A percentile compares a stretch with the other conserved stretches of the same genome.
Conservation (phyloP, 2,888 invertebrate genomes). For the Drosophila leonis region DNA sequence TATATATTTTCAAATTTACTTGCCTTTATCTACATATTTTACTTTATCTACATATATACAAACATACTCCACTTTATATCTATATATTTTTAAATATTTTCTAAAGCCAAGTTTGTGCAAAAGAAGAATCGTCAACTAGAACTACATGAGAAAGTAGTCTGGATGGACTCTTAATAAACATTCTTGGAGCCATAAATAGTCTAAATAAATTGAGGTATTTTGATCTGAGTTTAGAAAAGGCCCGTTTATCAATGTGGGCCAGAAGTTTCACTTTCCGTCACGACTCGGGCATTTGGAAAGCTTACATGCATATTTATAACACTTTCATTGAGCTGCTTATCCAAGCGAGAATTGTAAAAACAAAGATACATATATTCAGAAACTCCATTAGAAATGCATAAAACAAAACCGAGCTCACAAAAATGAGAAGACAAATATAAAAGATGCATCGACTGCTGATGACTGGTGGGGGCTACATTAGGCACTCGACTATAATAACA, state of each 20-base stretch:
- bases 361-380: slow-evolving; percentile 14
- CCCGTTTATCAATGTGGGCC: slow-evolving; percentile 30
- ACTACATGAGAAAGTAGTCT: neutral
- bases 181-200: neutral
- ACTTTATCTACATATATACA: too few species aligned
- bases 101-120: too few species aligned
- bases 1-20: too few species aligned
- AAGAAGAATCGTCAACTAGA: neutral
- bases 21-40: too few species aligned
- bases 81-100: too few species aligned
- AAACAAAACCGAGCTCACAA: slow-evolving; percentile 36
- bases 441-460: slow-evolving; percentile 25
- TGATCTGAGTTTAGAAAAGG: slow-evolving; percentile 15
- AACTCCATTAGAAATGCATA: slow-evolving; percentile 57
- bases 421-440: neutral
- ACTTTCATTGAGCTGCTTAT: slow-evolving; percentile 57
- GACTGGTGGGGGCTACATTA: slow-evolving; percentile 20
- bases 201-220: slow-evolving; percentile 4
- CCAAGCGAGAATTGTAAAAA: slow-evolving; percentile 50
- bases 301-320: slow-evolving; percentile 67
- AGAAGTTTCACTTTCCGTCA: slow-evolving; percentile 71
- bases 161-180: too few species aligned
- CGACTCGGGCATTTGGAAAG: slow-evolving; percentile 62
- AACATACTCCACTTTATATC: too few species aligned
- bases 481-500: slow-evolving; percentile 54